Conservation (phyloP, 2,113 vertebrate genomes). For the Todiramphus saurophagus region DNA sequence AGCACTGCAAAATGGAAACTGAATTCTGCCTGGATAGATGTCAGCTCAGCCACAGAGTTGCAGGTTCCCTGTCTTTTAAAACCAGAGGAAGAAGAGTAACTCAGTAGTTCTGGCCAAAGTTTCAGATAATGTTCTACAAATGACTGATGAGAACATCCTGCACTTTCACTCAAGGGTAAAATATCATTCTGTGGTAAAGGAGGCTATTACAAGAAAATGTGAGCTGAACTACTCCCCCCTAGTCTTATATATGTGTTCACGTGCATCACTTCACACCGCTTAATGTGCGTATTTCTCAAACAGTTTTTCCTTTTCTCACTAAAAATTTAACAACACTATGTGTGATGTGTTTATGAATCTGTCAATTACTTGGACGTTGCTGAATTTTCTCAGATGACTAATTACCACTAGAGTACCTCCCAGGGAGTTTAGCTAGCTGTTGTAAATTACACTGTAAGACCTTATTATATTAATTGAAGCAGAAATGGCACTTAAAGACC, state of each 20-base stretch:
- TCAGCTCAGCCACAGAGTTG: neutral
- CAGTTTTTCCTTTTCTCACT: too few species aligned
- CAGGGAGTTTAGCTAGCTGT: slow-evolving; percentile 32
- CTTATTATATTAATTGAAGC: slow-evolving; percentile 52
- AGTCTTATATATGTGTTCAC: neutral
- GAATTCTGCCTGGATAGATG: neutral
- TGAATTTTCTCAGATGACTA: slow-evolving; percentile 28
- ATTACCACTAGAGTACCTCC: slow-evolving; percentile 56
- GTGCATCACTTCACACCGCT: neutral
- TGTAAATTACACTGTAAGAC: slow-evolving; percentile 64
- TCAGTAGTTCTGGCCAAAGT: neutral
- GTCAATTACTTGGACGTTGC: slow-evolving; percentile 44
- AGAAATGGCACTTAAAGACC: neutral
- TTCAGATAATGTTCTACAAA: neutral
- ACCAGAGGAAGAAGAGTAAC: neutral
- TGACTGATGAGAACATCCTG: neutral
- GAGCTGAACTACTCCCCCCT: neutral
- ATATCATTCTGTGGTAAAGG: neutral
- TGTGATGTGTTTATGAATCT: slow-evolving; percentile 15
- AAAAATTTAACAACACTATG: neutral
- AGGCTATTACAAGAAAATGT: neutral
- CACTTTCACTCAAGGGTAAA: neutral
- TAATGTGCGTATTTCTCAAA: neutral
- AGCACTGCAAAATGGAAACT: neutral
- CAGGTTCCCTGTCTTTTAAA: neutral